phyloP scores from a whole-genome alignment of 2,888 invertebrate species.

The Liodrosophila aerea region DNA sequence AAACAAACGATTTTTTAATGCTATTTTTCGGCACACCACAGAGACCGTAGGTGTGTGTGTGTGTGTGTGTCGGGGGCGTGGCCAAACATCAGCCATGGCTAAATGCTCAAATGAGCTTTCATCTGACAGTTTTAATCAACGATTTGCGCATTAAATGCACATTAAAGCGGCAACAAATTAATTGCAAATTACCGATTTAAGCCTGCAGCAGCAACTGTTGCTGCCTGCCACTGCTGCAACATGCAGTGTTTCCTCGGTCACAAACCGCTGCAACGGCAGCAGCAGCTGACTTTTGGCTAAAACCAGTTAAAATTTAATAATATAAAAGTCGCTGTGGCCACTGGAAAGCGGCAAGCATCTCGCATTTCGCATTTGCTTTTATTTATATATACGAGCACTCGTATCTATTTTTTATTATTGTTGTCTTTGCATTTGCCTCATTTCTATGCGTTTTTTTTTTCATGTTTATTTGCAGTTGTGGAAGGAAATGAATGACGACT shows the following conservation, averaged over 20 bases:
- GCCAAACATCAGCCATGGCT: slow-evolving; percentile 40
- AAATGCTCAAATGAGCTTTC: slow-evolving; percentile 59
- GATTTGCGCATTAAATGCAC: slow-evolving; percentile 63
- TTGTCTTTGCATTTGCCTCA: slow-evolving; percentile 3
- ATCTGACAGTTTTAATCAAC: slow-evolving; percentile 53
- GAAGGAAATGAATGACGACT: slow-evolving; percentile 74
- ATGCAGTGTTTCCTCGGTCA: slow-evolving; percentile 70
- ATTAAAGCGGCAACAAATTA: slow-evolving; percentile 67
- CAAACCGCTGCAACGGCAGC: slow-evolving; percentile 21
- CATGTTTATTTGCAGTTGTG: slow-evolving; percentile 55
- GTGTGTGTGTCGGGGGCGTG: slow-evolving; percentile 26
- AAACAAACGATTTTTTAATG: background rate
- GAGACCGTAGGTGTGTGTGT: no score
- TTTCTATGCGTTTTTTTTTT: slow-evolving; percentile 17
- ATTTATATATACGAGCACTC: slow-evolving; percentile 15
- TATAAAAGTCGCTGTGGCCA: slow-evolving; percentile 48
- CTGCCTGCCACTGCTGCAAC: slow-evolving; percentile 9
- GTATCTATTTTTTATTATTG: slow-evolving; percentile 18
- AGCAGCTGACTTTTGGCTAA: slow-evolving; percentile 55
- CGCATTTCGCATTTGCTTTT: slow-evolving; percentile 37
- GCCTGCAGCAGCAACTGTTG: slow-evolving; percentile 25
- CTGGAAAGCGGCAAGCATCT: slow-evolving; percentile 60
- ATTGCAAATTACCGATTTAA: slow-evolving; percentile 66
- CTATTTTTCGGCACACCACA: background rate
- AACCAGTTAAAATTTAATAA: slow-evolving; percentile 38